phyloP scores from a whole-genome alignment of 2,113 vertebrate species.

The Thalassoma bifasciatum region DNA sequence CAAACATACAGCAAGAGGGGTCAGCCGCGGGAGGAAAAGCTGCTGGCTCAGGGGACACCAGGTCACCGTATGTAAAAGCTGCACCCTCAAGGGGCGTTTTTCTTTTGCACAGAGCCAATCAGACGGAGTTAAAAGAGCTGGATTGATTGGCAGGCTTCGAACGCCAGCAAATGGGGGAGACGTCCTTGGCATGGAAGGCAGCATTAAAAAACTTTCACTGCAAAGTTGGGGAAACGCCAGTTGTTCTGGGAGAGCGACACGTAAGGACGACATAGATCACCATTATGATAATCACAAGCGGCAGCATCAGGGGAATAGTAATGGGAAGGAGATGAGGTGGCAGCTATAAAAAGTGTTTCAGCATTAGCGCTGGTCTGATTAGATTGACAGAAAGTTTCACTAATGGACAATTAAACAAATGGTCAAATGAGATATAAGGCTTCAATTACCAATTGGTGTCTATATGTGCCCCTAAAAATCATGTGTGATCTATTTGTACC shows the following conservation, averaged over 20 bases:
- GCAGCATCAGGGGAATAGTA: slow-evolving; percentile 77
- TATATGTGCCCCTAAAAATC: slow-evolving; percentile 53
- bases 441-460: slow-evolving; percentile 66
- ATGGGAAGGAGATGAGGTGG: slow-evolving; percentile 80
- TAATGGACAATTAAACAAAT: slow-evolving; percentile 80
- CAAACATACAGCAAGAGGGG: slow-evolving; percentile 55
- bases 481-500: slow-evolving; percentile 5
- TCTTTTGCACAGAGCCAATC: slow-evolving; percentile 39
- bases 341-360: slow-evolving; percentile 73
- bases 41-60: slow-evolving; percentile 68
- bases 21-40: slow-evolving; percentile 48
- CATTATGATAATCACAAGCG: slow-evolving; percentile 78
- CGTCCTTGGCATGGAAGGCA: slow-evolving; percentile 68
- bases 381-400: slow-evolving; percentile 76
- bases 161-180: slow-evolving; percentile 64
- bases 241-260: slow-evolving; percentile 70
- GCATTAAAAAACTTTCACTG: slow-evolving; percentile 71
- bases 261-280: slow-evolving; percentile 80
- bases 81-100: slow-evolving; percentile 11
- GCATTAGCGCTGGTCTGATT: slow-evolving; percentile 75
- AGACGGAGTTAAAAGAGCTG: slow-evolving; percentile 28
- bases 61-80: slow-evolving; percentile 44
- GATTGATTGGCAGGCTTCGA: slow-evolving; percentile 74
- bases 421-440: slow-evolving; percentile 70
- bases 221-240: slow-evolving; percentile 74